Evolutionary conservation across 2,797 vertebrate genomes (phyloP).

Genomic region (Sebastiscus albofasciatus): DNA sequence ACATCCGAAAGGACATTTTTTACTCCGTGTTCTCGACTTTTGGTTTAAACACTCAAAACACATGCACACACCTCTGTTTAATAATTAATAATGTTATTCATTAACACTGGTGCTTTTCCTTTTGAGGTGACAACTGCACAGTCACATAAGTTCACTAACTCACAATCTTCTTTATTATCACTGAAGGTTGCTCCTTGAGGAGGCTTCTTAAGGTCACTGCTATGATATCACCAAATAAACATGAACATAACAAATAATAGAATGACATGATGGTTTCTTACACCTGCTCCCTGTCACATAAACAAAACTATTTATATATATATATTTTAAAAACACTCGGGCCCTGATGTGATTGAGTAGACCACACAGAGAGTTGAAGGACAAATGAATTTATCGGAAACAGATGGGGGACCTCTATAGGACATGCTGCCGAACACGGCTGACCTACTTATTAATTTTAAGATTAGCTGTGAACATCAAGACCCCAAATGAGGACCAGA

Average conservation of each 20-base stretch:
- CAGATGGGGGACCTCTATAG: constrained; percentile 68
- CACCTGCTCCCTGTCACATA: constrained; percentile 53
- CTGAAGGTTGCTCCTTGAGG: background rate
- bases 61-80: constrained; percentile 52
- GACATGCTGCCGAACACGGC: constrained; percentile 69
- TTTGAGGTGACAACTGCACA: constrained; percentile 40
- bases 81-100: constrained; percentile 61
- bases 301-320: constrained; percentile 17
- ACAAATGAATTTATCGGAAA: constrained; percentile 74
- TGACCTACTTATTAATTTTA: constrained; percentile 65
- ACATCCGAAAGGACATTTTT: constrained; percentile 76
- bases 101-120: constrained; percentile 60
- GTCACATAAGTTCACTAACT: constrained; percentile 6
- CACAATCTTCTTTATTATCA: background rate
- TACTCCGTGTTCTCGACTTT: constrained; percentile 60
- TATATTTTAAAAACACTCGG: background rate
- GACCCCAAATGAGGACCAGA: constrained; percentile 46
- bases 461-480: constrained; percentile 67
- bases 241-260: constrained; percentile 18
- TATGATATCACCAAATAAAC: background rate
- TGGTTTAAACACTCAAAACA: constrained; percentile 31
- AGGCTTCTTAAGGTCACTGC: constrained; percentile 14
- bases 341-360: constrained; percentile 62
- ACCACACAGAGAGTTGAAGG: constrained; percentile 79
- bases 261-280: constrained; percentile 9